These are phyloP conservation scores for Cyanoderma ruficeps DNA, from an alignment of 2,113 vertebrate genomes.

Conservation along the genomic window DNA sequence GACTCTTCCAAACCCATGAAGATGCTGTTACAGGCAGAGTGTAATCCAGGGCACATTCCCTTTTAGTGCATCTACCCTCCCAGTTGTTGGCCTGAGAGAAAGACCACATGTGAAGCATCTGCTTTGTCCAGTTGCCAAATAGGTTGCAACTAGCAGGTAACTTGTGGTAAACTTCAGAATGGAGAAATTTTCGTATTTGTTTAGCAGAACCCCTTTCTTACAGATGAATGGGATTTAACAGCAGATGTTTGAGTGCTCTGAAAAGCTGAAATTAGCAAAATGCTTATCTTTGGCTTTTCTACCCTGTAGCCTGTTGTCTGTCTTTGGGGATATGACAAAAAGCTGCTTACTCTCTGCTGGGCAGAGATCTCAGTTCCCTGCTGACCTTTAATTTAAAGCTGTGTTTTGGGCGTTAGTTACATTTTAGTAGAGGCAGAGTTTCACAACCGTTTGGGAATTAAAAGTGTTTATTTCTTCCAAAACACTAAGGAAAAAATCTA, in stretches of 20 bases:
- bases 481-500: background rate
- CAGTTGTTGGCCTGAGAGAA: background rate
- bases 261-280: background rate
- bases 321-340: background rate
- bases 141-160: background rate
- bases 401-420: background rate
- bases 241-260: background rate
- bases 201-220: background rate
- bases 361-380: background rate
- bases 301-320: background rate
- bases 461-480: slow-evolving; percentile 27
- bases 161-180: background rate
- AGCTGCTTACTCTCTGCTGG: background rate
- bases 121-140: background rate
- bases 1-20: background rate
- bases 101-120: background rate
- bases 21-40: background rate
- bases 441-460: slow-evolving; percentile 4
- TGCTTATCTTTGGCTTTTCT: background rate
- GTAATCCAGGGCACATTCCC: background rate
- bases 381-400: slow-evolving; percentile 44
- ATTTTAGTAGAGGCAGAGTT: slow-evolving; percentile 17
- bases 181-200: background rate
- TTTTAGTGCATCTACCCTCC: background rate
- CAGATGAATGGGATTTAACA: background rate